Base-by-base conservation (phyloP, 2,113 vertebrate species). In the Lichenostomus cassidix region DNA sequence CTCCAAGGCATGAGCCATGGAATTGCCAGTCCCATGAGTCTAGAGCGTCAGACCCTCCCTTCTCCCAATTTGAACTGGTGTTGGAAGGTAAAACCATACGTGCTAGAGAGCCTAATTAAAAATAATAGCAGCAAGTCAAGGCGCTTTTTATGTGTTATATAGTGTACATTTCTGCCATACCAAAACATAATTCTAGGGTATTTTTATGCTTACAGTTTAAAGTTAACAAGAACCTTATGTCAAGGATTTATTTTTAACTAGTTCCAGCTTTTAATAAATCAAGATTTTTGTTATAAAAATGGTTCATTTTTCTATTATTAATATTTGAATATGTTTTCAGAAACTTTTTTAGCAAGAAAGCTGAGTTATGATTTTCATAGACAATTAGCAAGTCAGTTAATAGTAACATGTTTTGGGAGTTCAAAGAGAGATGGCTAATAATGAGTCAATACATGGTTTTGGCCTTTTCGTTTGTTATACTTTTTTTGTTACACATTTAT, bases 191-290 rank as follows among this genome's bases (percentile, higher is more conserved):
- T 97, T 98, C 96, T 95, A 81, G 93, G 90, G 89, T 86, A 86
- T 97, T 97, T 98, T 97, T 97, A 95, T 97, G 97, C 97, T 98
- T 98, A 97, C 89, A 96, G 97, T 98, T 97, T 96, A 96, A 96
- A 96, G 92, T 92, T 98, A 98, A 98, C 97, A 97, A 98, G 97
- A 98, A 98, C 98, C 97, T 95, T 96, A 98, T 98, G 97, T 90
- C 93, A 81, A 68, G 97, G 95, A 95, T 97, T 97, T 97, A 96
- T 97, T 97, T 98, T 92, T 97, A 98, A 98, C 93, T 95, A 91
- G 94, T 97, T 97, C 97, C 97, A 98, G 97, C 96, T 98, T 98
- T 97, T 98, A 98, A 97, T 95, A 97, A 97, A 97, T 97, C 93
- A 96, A 92, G 90, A 93, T 97, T 98, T 96, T 97, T 97, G 83